Evolutionary conservation across 2,888 invertebrate genomes (phyloP).

Genomic region (Drosophila trichaetosa): DNA sequence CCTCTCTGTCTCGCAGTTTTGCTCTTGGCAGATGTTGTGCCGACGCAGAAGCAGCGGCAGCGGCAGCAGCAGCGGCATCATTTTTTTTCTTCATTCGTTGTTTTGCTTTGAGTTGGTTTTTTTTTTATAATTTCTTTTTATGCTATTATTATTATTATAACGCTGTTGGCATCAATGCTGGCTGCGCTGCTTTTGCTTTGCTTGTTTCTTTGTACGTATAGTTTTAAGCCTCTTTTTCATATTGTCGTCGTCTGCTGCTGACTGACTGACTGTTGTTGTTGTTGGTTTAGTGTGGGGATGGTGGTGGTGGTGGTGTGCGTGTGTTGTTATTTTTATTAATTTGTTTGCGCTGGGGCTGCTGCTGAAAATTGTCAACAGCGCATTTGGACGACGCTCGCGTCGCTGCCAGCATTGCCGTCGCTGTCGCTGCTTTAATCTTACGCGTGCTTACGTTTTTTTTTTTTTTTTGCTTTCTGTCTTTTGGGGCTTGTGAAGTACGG

Average conservation of each 20-base stretch:
- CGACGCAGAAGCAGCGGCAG: constrained; percentile 18
- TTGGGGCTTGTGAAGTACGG: constrained; percentile 65
- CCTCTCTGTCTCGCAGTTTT: constrained; percentile 33
- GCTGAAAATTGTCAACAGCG: constrained; percentile 71
- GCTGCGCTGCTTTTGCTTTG: constrained; percentile 49
- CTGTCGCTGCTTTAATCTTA: constrained; percentile 71
- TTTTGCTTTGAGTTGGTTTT: constrained; percentile 65
- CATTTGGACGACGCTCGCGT: constrained; percentile 43
- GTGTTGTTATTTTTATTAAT: constrained; percentile 80
- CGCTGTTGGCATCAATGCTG: constrained; percentile 57
- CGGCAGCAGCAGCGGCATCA: constrained; percentile 48
- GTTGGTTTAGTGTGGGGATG: constrained; percentile 15
- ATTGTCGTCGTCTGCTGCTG: constrained; percentile 54
- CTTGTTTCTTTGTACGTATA: constrained; percentile 60
- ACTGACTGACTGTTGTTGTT: constrained; percentile 14
- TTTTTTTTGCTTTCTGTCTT: constrained; percentile 31
- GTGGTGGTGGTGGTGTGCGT: constrained; percentile 54
- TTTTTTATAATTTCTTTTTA: constrained; percentile 71
- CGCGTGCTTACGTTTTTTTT: constrained; percentile 67
- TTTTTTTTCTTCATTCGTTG: constrained; percentile 53
- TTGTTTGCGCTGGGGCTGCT: constrained; percentile 71
- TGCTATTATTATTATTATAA: constrained; percentile 77
- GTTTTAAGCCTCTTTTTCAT: constrained; percentile 70
- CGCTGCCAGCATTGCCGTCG: constrained; percentile 38
- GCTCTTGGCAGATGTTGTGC: constrained; percentile 46